These are phyloP conservation scores for Argentina silus DNA, from an alignment of 2,797 vertebrate genomes.

Conservation along the genomic window DNA sequence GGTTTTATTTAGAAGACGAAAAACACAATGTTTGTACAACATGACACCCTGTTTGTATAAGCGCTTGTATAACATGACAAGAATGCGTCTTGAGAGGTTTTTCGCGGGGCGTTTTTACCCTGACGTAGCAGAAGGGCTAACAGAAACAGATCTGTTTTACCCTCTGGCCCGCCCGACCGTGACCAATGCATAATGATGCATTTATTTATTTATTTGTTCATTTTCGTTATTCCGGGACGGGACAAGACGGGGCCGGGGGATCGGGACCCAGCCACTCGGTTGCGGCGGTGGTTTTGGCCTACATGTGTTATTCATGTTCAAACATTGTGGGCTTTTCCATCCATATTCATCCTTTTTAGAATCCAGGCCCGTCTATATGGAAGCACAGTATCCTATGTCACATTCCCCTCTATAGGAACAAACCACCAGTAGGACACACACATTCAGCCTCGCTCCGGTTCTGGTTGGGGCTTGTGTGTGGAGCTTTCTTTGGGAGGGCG, in stretches of 20 bases:
- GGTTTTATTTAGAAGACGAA: background rate
- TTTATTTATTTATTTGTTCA: conserved; percentile 74
- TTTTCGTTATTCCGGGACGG: conserved; percentile 29
- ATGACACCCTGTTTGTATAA: too few species aligned
- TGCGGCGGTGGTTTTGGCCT: conserved; percentile 74
- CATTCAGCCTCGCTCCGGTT: conserved; percentile 66
- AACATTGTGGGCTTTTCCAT: conserved; percentile 76
- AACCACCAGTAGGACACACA: conserved; percentile 51
- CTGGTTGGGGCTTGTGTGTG: conserved; percentile 39
- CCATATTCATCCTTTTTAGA: conserved; percentile 79
- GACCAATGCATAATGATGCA: conserved; percentile 75
- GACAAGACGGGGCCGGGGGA: conserved; percentile 37
- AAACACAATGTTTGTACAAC: background rate
- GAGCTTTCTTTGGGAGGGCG: conserved; percentile 48
- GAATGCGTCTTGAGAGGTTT: too few species aligned
- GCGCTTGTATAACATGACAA: too few species aligned
- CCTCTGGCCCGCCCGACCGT: conserved; percentile 59
- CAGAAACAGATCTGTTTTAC: conserved; percentile 68
- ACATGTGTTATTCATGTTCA: conserved; percentile 80
- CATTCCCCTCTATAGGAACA: conserved; percentile 66
- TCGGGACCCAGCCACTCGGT: conserved; percentile 49
- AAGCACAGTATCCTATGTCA: conserved; percentile 70
- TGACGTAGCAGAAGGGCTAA: conserved; percentile 60
- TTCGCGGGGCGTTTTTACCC: conserved; percentile 45
- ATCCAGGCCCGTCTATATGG: conserved; percentile 60